These are phyloP conservation scores for Tridacna gigas DNA, from an alignment of 2,888 invertebrate genomes.

Conservation along the genomic window DNA sequence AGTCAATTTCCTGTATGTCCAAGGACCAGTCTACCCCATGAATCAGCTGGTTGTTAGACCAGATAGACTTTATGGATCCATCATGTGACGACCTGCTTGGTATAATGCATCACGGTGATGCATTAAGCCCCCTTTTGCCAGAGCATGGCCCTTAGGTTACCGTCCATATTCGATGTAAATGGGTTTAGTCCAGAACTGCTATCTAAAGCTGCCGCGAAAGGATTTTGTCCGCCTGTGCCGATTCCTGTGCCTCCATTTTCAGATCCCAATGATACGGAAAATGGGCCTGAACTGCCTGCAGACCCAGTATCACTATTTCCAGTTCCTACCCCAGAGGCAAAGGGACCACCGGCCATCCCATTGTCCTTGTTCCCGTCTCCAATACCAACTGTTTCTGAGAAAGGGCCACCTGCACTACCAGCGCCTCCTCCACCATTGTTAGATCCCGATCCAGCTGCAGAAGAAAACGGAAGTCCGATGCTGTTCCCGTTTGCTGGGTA, in stretches of 20 bases:
- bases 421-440: not conserved
- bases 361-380: not conserved
- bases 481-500: slow-evolving; percentile 8
- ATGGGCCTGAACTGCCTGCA: slow-evolving; percentile 28
- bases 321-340: slow-evolving; percentile 1
- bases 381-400: slow-evolving; percentile 8
- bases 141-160: no score
- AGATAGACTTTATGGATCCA: no score
- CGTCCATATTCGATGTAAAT: slow-evolving; percentile 30
- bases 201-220: slow-evolving; percentile 12
- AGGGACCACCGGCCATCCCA: slow-evolving; percentile 15
- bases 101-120: no score
- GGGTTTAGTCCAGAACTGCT: slow-evolving; percentile 24
- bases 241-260: not conserved
- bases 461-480: slow-evolving; percentile 22
- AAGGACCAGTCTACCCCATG: no score
- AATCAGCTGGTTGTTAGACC: no score
- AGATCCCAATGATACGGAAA: not conserved
- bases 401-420: slow-evolving; percentile 9
- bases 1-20: no score
- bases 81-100: no score
- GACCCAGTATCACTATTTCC: slow-evolving; percentile 1
- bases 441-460: slow-evolving; percentile 14
- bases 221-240: slow-evolving; percentile 6
- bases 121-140: no score